Conservation (phyloP, 1,140 invertebrate genomes). For the Achatina immaculata region DNA sequence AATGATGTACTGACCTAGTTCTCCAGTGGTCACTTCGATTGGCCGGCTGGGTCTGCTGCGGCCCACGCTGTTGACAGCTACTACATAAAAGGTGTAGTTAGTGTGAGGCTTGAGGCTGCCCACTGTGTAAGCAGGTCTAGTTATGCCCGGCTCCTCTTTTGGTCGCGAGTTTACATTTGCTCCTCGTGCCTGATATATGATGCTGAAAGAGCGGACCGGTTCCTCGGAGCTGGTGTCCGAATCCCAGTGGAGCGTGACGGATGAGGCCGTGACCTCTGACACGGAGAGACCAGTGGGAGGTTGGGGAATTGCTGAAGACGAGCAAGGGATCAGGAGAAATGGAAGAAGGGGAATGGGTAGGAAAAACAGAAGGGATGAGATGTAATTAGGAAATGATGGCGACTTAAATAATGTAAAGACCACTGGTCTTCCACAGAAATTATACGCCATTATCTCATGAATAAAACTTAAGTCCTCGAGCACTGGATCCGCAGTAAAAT, state of each 20-base stretch:
- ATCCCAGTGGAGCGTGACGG: conserved; percentile 90
- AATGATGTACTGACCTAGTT: conserved; percentile 85
- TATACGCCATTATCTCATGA: too few relatives aligned
- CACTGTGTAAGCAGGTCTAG: conserved; percentile 92
- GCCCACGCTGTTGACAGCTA: conserved; percentile 94
- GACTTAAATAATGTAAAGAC: too few relatives aligned
- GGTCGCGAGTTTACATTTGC: conserved; percentile 72
- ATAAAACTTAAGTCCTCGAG: too few relatives aligned
- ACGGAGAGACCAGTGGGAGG: conserved; percentile 88
- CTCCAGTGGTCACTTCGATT: conserved; percentile 91
- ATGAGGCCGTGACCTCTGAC: conserved; percentile 92
- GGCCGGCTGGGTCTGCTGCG: conserved; percentile 87
- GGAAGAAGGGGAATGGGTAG: conserved; percentile 9
- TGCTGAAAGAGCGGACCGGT: conserved; percentile 93
- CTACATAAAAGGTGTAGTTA: conserved; percentile 94
- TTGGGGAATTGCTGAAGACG: conserved; percentile 83
- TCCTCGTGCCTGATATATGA: conserved; percentile 94
- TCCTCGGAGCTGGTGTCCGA: conserved; percentile 82
- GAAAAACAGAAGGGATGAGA: conserved; percentile 1
- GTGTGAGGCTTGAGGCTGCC: conserved; percentile 91
- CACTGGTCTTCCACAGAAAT: too few relatives aligned
- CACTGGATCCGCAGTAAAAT: too few relatives aligned
- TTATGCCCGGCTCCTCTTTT: conserved; percentile 89
- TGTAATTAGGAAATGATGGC: neutral
- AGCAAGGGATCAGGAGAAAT: conserved; percentile 18